Evolutionary conservation across 2,113 vertebrate species (phyloP).

Genomic region (cattle (Bos taurus)): DNA sequence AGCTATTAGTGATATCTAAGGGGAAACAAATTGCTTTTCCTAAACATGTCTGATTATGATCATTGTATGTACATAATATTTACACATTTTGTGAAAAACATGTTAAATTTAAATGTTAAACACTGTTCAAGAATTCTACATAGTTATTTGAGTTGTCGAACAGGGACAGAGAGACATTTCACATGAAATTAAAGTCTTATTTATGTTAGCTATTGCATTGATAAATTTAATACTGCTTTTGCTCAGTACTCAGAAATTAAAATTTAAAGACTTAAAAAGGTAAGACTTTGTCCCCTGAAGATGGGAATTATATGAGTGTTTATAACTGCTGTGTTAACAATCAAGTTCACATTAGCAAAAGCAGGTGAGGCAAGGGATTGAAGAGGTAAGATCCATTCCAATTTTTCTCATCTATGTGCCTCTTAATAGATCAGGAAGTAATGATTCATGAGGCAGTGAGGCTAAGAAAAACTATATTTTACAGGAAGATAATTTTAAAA

Average conservation of each 20-base stretch:
- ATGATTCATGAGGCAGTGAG: not conserved
- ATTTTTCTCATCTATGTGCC: not conserved
- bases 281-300: not conserved
- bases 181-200: not conserved
- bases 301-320: not conserved
- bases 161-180: not conserved
- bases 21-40: not conserved
- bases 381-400: not conserved
- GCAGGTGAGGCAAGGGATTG: not conserved
- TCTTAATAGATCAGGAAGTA: not conserved
- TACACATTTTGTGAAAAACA: not conserved
- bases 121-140: not conserved
- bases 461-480: not conserved
- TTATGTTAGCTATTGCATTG: not conserved
- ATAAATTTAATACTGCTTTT: not conserved
- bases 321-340: not conserved
- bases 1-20: not conserved
- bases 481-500: not conserved
- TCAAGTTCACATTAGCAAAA: not conserved
- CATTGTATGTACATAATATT: not conserved
- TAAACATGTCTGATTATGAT: not conserved
- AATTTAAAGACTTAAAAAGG: not conserved
- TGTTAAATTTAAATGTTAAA: conserved; percentile 14
- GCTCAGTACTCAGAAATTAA: not conserved
- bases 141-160: not conserved